These are phyloP conservation scores for Arion vulgaris DNA, from an alignment of 1,140 invertebrate genomes.

Conservation along the genomic window DNA sequence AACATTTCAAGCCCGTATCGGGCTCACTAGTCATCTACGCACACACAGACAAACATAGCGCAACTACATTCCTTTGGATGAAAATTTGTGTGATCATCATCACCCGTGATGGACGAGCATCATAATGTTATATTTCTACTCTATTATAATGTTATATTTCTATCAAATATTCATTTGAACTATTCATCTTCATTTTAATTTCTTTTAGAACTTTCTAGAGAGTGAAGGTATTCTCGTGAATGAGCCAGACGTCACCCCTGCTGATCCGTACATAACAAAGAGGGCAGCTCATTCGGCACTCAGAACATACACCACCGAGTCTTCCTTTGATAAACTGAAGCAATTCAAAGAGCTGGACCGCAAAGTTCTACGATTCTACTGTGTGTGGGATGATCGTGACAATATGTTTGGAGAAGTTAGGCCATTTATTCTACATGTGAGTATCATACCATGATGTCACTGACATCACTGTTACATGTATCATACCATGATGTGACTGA, in stretches of 20 bases:
- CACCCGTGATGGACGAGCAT: too few species aligned
- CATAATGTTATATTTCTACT: too few species aligned
- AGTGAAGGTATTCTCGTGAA: conserved; percentile 87
- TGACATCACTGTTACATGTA: not conserved
- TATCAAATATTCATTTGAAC: too few species aligned
- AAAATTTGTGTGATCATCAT: too few species aligned
- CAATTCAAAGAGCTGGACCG: conserved; percentile 73
- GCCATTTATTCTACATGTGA: conserved; percentile 72
- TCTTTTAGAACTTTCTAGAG: conserved; percentile 81
- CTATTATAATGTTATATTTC: too few species aligned
- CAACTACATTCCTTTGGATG: too few species aligned
- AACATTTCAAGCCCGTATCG: too few species aligned
- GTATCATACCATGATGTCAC: conserved; percentile 39
- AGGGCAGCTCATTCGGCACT: conserved; percentile 65
- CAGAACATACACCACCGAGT: conserved; percentile 67
- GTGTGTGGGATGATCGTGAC: conserved; percentile 84
- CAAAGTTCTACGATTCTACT: conserved; percentile 80
- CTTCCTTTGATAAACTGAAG: conserved; percentile 71
- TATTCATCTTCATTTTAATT: too few species aligned
- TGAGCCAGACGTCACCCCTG: conserved; percentile 80
- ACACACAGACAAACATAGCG: too few species aligned
- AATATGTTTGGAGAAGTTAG: conserved; percentile 80
- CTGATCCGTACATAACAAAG: conserved; percentile 80
- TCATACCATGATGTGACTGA: too few species aligned
- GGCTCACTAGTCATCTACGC: too few species aligned